Evolutionary conservation across 2,888 invertebrate species (phyloP).

Genomic region (Cephus sareptanus): DNA sequence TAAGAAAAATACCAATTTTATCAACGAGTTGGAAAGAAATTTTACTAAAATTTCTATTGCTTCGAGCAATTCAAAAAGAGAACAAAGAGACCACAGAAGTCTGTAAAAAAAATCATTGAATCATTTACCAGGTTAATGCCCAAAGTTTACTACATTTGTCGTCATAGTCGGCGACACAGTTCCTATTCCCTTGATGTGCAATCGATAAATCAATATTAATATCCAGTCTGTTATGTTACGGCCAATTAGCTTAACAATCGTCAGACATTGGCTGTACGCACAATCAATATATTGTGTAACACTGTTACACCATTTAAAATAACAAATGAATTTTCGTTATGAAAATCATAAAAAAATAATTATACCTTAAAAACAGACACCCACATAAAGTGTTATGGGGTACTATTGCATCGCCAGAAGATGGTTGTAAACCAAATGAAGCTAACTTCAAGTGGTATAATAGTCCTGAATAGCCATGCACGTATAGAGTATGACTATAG

Average conservation of each 20-base stretch:
- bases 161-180: neutral
- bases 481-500: too few species aligned
- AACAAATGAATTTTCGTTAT: neutral
- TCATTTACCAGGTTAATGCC: neutral
- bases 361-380: neutral
- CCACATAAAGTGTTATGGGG: too few species aligned
- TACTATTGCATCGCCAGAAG: too few species aligned
- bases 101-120: neutral
- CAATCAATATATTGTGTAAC: neutral
- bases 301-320: neutral
- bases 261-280: neutral
- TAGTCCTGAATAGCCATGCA: too few species aligned
- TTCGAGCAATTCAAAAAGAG: neutral
- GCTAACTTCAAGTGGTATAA: too few species aligned
- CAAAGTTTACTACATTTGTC: neutral
- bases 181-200: neutral
- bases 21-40: too few species aligned
- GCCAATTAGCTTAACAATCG: neutral
- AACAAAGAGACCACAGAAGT: neutral
- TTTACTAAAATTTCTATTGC: neutral
- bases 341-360: neutral
- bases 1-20: neutral
- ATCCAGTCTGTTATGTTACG: neutral
- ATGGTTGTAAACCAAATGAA: too few species aligned
- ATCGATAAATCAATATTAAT: neutral